phyloP scores from a whole-genome alignment of 2,888 invertebrate species.

The Agonopterix arenella region DNA sequence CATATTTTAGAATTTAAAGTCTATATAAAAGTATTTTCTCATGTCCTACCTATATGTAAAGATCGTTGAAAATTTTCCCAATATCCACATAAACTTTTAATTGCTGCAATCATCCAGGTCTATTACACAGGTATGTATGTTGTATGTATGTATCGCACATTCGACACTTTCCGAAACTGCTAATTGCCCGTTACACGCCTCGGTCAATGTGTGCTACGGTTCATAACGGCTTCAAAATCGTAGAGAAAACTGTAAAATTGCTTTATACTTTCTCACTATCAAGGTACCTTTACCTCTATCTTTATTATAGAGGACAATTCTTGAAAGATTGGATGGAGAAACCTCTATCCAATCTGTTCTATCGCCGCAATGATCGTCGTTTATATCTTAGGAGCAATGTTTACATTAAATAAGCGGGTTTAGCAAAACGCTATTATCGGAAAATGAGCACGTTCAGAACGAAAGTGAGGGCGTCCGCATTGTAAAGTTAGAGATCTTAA shows the following conservation, averaged over 20 bases:
- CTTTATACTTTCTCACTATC: neutral
- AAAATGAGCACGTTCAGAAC: constrained; percentile 48
- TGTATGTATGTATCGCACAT: constrained; percentile 8
- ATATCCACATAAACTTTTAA: constrained; percentile 8
- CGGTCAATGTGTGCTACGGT: neutral
- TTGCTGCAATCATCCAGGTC: constrained; percentile 22
- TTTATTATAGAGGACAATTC: too few species aligned
- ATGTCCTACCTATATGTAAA: too few species aligned
- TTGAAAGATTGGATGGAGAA: neutral
- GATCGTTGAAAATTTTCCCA: too few species aligned
- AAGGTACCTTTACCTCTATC: too few species aligned
- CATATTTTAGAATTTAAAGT: too few species aligned
- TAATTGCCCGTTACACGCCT: neutral
- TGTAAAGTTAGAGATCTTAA: constrained; percentile 57
- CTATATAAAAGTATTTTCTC: too few species aligned
- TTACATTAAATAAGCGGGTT: constrained; percentile 31
- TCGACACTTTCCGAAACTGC: constrained; percentile 8
- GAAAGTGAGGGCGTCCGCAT: constrained; percentile 70
- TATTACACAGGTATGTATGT: too few species aligned
- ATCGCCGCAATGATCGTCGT: neutral
- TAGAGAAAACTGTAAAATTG: neutral
- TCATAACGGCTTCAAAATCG: neutral
- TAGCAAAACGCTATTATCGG: constrained; percentile 30
- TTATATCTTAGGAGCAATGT: constrained; percentile 13
- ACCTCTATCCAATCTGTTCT: neutral